phyloP scores from a whole-genome alignment of 2,113 vertebrate genomes.

The Spermophilus dauricus region DNA sequence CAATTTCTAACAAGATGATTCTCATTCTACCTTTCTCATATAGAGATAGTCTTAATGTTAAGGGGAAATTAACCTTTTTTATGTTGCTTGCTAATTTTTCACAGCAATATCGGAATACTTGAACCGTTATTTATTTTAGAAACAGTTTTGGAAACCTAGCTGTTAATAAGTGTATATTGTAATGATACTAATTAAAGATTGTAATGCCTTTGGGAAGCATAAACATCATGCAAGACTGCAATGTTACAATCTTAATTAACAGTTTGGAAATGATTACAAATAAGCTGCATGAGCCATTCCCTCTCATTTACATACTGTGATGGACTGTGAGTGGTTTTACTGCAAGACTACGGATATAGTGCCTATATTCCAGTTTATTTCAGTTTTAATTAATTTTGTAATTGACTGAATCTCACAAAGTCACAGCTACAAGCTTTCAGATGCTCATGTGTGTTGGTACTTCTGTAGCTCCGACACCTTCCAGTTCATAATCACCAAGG shows the following conservation, averaged over 20 bases:
- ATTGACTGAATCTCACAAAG: constrained; percentile 39
- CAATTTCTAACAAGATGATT: background rate
- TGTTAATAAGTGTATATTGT: constrained; percentile 72
- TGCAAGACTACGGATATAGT: constrained; percentile 42
- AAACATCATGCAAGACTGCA: constrained; percentile 72
- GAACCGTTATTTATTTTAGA: constrained; percentile 72
- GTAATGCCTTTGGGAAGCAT: constrained; percentile 73
- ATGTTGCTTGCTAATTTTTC: constrained; percentile 52
- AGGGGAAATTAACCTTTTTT: constrained; percentile 61
- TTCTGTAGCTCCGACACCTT: background rate
- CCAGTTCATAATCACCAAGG: background rate
- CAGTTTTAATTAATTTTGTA: constrained; percentile 71
- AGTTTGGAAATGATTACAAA: constrained; percentile 79
- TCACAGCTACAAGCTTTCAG: background rate
- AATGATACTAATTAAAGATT: constrained; percentile 74
- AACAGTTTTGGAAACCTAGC: constrained; percentile 69
- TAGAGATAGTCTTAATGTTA: background rate
- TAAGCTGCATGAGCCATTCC: constrained; percentile 60
- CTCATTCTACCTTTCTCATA: background rate
- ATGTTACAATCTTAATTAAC: constrained; percentile 81
- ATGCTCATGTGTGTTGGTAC: background rate
- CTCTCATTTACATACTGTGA: constrained; percentile 71
- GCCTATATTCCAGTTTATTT: constrained; percentile 41
- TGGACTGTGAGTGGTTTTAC: constrained; percentile 60
- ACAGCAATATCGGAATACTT: constrained; percentile 21